phyloP scores from a whole-genome alignment of 2,113 vertebrate species.

The Myiopsitta monachus region DNA sequence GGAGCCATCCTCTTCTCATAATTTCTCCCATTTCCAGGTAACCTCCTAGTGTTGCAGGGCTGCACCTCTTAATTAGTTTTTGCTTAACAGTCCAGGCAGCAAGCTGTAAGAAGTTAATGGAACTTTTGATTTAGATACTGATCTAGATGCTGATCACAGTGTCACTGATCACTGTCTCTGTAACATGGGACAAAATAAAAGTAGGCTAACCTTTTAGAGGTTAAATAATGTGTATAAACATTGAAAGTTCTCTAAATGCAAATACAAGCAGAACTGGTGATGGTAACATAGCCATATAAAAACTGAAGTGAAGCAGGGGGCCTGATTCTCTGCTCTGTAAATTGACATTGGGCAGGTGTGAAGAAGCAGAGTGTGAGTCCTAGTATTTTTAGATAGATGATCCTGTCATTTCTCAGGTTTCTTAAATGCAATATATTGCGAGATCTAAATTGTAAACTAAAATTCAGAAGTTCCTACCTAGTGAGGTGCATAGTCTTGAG shows the following conservation, averaged over 20 bases:
- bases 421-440: neutral
- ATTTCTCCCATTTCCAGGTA: neutral
- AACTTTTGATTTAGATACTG: neutral
- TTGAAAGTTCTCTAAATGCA: neutral
- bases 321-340: neutral
- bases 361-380: neutral
- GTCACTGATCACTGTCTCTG: neutral
- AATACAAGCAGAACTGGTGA: neutral
- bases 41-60: neutral
- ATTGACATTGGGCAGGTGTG: rapidly evolving
- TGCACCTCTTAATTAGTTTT: neutral
- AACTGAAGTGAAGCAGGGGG: neutral
- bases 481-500: neutral
- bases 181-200: neutral
- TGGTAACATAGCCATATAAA: neutral
- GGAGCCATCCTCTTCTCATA: neutral
- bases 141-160: neutral
- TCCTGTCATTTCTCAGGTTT: neutral
- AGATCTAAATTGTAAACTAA: conserved; percentile 20
- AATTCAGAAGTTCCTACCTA: conserved; percentile 1
- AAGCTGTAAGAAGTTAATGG: neutral
- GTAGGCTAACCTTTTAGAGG: neutral
- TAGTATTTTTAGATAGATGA: neutral
- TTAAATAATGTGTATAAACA: neutral
- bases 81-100: neutral